These are phyloP conservation scores for Lasioglossum malachurum DNA, from an alignment of 2,888 invertebrate species.

Conservation along the genomic window DNA sequence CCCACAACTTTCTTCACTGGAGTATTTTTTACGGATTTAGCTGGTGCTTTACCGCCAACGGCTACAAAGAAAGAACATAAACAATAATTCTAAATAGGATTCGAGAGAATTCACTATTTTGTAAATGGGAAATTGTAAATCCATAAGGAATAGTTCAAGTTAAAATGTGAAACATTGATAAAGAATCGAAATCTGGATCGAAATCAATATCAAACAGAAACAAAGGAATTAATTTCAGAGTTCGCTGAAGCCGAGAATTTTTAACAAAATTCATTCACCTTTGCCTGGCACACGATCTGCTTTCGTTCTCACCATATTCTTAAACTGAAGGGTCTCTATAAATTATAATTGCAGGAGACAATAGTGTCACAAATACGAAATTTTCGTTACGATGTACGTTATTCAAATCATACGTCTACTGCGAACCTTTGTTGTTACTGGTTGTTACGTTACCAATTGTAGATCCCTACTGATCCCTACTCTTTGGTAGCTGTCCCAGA, in stretches of 20 bases:
- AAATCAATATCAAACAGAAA: background rate
- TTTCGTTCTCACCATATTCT: constrained; percentile 70
- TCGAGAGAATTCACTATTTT: background rate
- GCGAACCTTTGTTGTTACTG: background rate
- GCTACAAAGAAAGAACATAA: constrained; percentile 55
- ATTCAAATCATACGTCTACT: constrained; percentile 29
- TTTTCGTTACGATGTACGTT: constrained; percentile 6
- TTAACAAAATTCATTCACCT: constrained; percentile 50
- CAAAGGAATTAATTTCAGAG: constrained; percentile 14
- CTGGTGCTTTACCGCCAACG: constrained; percentile 73
- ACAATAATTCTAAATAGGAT: constrained; percentile 6
- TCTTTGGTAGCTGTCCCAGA: background rate
- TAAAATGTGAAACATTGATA: background rate
- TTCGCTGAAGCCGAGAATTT: background rate
- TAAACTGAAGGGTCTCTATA: background rate
- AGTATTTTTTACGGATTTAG: constrained; percentile 52
- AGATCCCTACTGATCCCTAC: background rate
- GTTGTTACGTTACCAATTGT: background rate
- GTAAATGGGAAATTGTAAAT: background rate
- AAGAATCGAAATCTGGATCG: background rate
- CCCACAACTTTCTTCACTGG: constrained; percentile 23
- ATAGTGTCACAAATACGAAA: background rate
- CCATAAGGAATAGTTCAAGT: background rate
- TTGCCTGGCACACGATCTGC: constrained; percentile 69
- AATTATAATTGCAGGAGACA: background rate